These are phyloP conservation scores for Apomyelois bistriatella DNA, from an alignment of 2,888 invertebrate genomes.

Conservation along the genomic window DNA sequence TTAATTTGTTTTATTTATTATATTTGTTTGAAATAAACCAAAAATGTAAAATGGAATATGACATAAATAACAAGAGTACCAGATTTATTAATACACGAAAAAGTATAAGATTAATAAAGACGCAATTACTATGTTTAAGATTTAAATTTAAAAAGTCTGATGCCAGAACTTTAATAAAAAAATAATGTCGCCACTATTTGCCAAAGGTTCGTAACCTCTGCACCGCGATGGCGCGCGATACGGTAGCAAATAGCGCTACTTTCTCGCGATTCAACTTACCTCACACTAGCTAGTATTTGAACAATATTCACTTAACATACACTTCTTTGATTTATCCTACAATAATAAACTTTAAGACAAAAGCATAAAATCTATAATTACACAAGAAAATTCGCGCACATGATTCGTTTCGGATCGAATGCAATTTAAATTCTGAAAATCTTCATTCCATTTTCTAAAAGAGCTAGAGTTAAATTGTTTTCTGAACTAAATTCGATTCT, in stretches of 20 bases:
- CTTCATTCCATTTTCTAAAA: constrained; percentile 38
- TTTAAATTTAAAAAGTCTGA: no score
- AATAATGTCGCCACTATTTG: no score
- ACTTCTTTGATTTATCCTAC: neutral
- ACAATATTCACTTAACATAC: constrained; percentile 4
- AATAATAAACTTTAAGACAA: neutral
- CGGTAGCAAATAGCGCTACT: constrained; percentile 77
- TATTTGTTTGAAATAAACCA: no score
- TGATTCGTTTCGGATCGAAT: constrained; percentile 33
- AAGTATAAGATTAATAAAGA: no score
- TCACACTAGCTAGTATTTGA: constrained; percentile 61
- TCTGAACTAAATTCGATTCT: constrained; percentile 31
- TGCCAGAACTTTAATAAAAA: no score
- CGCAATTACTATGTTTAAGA: no score
- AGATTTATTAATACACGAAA: no score
- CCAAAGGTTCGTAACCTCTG: constrained; percentile 47
- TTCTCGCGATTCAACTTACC: constrained; percentile 71
- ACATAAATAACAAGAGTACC: no score
- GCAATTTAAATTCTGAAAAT: constrained; percentile 58
- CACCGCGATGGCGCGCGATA: constrained; percentile 72
- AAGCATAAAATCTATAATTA: neutral
- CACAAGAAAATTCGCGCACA: neutral
- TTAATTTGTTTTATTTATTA: no score
- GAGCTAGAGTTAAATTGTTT: constrained; percentile 25
- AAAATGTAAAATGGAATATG: no score